These are phyloP conservation scores for Batillaria attramentaria DNA, from an alignment of 1,140 invertebrate genomes.

Conservation along the genomic window DNA sequence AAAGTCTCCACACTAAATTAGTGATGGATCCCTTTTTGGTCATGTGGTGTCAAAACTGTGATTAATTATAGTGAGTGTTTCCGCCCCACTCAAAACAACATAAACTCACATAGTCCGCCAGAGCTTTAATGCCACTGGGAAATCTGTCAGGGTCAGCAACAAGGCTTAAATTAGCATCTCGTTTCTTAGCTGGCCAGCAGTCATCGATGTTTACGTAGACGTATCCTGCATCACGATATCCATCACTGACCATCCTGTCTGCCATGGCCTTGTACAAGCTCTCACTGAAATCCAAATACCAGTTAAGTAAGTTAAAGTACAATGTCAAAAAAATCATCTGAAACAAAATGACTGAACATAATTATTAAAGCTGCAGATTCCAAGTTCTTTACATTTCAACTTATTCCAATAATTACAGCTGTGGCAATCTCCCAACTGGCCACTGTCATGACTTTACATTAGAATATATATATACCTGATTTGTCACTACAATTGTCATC, in stretches of 20 bases:
- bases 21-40: background rate
- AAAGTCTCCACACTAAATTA: background rate
- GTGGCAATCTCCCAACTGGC: too few species aligned
- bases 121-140: constrained; percentile 90
- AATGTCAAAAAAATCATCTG: too few species aligned
- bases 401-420: too few species aligned
- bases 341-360: too few species aligned
- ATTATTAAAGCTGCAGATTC: too few species aligned
- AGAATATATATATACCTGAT: background rate
- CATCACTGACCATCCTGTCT: constrained; percentile 90
- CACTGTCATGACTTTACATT: too few species aligned
- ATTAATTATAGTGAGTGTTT: too few species aligned
- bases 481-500: background rate
- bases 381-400: too few species aligned
- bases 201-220: constrained; percentile 96
- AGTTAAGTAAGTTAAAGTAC: too few species aligned
- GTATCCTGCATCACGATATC: constrained; percentile 91
- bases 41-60: background rate
- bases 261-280: constrained; percentile 93
- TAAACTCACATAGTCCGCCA: constrained; percentile 90
- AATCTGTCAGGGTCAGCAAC: constrained; percentile 89
- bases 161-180: constrained; percentile 82
- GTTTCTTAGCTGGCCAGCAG: constrained; percentile 91
- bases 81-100: background rate
- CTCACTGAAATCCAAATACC: constrained; percentile 80